Percentiles rank a stretch among this genome's conserved stretches.
These are phyloP conservation scores for Babyrousa celebensis DNA, from an alignment of 2,797 vertebrate genomes.

Conservation along the genomic window DNA sequence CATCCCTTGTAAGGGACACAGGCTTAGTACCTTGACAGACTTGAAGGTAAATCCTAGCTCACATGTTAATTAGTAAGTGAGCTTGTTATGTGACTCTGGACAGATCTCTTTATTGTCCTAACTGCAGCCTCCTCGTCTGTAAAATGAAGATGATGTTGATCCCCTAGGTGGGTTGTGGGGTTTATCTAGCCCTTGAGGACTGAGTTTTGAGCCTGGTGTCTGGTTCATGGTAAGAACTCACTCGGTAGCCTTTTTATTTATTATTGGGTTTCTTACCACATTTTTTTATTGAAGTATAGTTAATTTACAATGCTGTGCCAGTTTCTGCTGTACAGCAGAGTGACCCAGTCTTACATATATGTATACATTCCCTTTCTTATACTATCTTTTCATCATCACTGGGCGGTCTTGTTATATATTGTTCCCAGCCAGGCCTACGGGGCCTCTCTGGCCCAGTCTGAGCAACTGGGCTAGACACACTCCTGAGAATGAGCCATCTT, in stretches of 20 bases:
- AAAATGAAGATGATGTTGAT: neutral
- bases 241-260: neutral
- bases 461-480: neutral
- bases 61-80: neutral
- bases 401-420: neutral
- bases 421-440: neutral
- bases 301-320: no score
- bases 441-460: neutral
- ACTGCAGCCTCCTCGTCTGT: neutral
- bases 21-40: neutral
- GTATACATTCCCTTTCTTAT: no score
- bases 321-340: no score
- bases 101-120: neutral
- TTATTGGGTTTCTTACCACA: no score
- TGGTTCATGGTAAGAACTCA: neutral
- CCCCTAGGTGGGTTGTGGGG: neutral
- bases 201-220: neutral
- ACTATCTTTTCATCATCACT: no score
- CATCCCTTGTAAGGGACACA: neutral
- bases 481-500: neutral
- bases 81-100: neutral
- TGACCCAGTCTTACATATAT: no score
- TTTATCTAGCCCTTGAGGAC: neutral
- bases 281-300: no score
- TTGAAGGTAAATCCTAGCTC: conserved; percentile 20